A percentile compares a stretch with the other conserved stretches of the same genome.
phyloP scores from a whole-genome alignment of 1,140 invertebrate species.

The Trachymyrmex septentrionalis region DNA sequence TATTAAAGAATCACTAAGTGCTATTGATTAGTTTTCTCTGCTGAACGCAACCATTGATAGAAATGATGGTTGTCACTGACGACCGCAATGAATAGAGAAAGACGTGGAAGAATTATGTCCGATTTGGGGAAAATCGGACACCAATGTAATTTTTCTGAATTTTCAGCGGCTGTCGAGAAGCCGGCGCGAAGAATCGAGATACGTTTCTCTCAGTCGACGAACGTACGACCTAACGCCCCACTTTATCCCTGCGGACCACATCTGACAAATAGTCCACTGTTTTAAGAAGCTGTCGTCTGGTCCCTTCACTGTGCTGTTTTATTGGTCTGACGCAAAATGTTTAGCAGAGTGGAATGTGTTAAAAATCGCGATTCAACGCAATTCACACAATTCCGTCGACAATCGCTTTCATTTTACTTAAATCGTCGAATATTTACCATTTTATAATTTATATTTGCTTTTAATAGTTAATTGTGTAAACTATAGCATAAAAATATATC shows the following conservation, averaged over 20 bases:
- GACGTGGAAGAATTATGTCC: not conserved
- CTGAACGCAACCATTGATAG: not conserved
- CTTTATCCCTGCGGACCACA: constrained; percentile 22
- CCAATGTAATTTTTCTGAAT: constrained; percentile 34
- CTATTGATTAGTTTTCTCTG: too few species aligned
- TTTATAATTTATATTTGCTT: not conserved
- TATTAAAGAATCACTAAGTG: too few species aligned
- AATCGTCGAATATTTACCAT: not conserved
- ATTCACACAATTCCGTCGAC: not conserved
- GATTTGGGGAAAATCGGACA: not conserved
- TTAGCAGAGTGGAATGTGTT: not conserved
- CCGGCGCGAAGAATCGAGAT: constrained; percentile 19
- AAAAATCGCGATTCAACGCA: not conserved
- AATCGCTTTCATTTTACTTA: not conserved
- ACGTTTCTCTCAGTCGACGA: constrained; percentile 2
- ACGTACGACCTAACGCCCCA: constrained; percentile 31
- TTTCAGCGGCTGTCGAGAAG: not conserved
- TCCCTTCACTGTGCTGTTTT: not conserved
- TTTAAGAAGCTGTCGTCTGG: constrained; percentile 28
- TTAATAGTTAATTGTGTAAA: not conserved
- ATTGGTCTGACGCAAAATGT: constrained; percentile 29
- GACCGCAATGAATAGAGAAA: not conserved
- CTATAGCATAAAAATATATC: not conserved
- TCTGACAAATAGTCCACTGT: constrained; percentile 44
- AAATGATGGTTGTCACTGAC: not conserved